phyloP scores from a whole-genome alignment of 2,888 invertebrate species.

The Resseliella maxima region DNA sequence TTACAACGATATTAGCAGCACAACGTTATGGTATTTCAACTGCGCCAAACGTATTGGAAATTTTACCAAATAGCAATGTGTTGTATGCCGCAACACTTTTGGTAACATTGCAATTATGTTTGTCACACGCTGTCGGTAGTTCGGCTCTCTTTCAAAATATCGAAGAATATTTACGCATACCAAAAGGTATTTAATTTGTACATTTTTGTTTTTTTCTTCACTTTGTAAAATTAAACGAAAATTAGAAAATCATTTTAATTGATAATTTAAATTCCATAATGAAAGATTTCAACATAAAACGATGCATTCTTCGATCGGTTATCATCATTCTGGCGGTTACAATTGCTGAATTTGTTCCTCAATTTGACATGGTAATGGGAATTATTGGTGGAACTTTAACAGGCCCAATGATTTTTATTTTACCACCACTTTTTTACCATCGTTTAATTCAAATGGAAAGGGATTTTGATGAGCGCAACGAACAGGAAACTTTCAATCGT shows the following conservation, averaged over 20 bases:
- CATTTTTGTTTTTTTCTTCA: slow-evolving; percentile 61
- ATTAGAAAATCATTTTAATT: too few species aligned
- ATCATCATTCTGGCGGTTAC: slow-evolving; percentile 78
- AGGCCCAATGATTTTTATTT: slow-evolving; percentile 84
- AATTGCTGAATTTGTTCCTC: slow-evolving; percentile 83
- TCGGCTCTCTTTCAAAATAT: slow-evolving; percentile 85
- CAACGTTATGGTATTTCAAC: slow-evolving; percentile 74
- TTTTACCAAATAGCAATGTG: slow-evolving; percentile 73
- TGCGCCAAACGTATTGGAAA: slow-evolving; percentile 75
- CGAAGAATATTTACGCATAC: slow-evolving; percentile 80
- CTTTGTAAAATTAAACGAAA: too few species aligned
- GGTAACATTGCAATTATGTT: slow-evolving; percentile 80
- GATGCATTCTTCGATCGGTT: slow-evolving; percentile 77
- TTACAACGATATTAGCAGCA: slow-evolving; percentile 74
- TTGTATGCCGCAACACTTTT: slow-evolving; percentile 78
- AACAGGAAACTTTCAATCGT: background rate
- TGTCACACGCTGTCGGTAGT: slow-evolving; percentile 81
- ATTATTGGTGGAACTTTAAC: slow-evolving; percentile 86
- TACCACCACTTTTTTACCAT: slow-evolving; percentile 84
- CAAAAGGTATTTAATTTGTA: slow-evolving; percentile 71
- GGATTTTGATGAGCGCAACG: slow-evolving; percentile 62
- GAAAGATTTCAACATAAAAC: slow-evolving; percentile 79
- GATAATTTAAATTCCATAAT: too few species aligned
- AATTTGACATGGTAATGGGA: slow-evolving; percentile 88
- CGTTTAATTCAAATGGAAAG: slow-evolving; percentile 72